These are phyloP conservation scores for Caenorhabditis virilis DNA, from an alignment of 2,888 invertebrate species.

Conservation along the genomic window DNA sequence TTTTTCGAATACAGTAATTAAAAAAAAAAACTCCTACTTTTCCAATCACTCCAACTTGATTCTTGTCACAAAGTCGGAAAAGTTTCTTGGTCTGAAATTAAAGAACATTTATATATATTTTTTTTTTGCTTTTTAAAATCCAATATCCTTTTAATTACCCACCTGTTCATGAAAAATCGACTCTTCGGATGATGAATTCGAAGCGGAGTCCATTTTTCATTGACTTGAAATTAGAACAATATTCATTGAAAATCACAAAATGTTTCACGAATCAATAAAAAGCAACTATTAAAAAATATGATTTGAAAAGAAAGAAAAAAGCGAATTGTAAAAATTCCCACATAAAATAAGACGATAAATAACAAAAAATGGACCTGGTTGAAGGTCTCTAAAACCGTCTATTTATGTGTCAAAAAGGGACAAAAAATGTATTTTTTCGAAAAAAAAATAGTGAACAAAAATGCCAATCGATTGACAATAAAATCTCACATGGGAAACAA, in stretches of 20 bases:
- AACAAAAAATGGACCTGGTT: too few species aligned
- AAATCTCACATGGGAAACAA: too few species aligned
- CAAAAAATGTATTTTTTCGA: too few species aligned
- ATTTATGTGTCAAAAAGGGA: too few species aligned
- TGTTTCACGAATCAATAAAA: background rate
- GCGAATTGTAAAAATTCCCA: background rate
- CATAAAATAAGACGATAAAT: too few species aligned
- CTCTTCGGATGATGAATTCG: constrained; percentile 36
- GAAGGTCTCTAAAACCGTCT: too few species aligned
- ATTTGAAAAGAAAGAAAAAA: background rate
- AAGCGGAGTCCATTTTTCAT: constrained; percentile 15
- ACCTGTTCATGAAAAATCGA: constrained; percentile 41
- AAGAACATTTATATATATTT: too few species aligned
- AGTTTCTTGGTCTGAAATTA: constrained; percentile 37
- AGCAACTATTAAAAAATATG: background rate
- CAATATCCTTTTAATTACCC: background rate
- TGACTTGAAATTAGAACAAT: background rate
- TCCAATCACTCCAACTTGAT: constrained; percentile 26
- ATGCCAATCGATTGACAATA: too few species aligned
- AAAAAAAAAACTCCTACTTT: constrained; percentile 19
- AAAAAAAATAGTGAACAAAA: too few species aligned
- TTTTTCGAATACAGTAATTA: background rate
- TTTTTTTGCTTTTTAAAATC: too few species aligned
- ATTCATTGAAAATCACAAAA: background rate
- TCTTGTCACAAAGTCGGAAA: constrained; percentile 32